Conservation (phyloP, 2,888 invertebrate genomes). For the Leptarthrus brevirostris region DNA sequence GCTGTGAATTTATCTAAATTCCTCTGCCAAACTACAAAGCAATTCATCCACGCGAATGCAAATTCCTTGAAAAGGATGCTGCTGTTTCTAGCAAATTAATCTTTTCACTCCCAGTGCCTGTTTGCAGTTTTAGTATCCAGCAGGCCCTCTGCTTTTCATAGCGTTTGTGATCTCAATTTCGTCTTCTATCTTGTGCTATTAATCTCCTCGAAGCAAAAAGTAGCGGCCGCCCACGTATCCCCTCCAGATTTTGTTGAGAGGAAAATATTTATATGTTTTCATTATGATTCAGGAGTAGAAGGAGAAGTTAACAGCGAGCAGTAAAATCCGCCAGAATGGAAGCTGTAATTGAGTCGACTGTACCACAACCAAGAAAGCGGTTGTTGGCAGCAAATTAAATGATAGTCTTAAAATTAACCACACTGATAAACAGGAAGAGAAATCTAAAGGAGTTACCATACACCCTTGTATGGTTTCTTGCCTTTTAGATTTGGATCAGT, state of each 20-base stretch:
- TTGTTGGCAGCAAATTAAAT: constrained; percentile 22
- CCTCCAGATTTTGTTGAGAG: constrained; percentile 3
- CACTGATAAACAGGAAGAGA: background rate
- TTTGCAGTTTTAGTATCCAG: constrained; percentile 12
- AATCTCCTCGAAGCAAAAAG: constrained; percentile 17
- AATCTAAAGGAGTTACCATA: background rate
- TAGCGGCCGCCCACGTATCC: constrained; percentile 19
- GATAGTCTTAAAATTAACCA: constrained; percentile 6
- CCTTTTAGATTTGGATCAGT: background rate
- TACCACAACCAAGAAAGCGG: constrained; percentile 8
- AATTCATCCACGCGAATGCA: background rate
- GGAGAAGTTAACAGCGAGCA: background rate
- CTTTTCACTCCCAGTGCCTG: constrained; percentile 16
- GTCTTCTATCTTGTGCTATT: background rate
- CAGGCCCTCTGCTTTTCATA: constrained; percentile 4
- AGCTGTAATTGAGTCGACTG: background rate
- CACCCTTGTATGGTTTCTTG: background rate
- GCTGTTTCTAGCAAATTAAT: constrained; percentile 9
- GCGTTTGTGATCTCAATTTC: constrained; percentile 16
- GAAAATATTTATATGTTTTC: constrained; percentile 31
- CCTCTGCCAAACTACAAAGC: background rate
- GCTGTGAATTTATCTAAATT: background rate
- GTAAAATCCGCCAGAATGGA: background rate
- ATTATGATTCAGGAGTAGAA: background rate
- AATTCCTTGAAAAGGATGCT: constrained; percentile 2